A percentile compares a stretch with the other conserved stretches of the same genome.
Conservation (phyloP, 2,888 invertebrate species). For the Ligdia adustata region DNA sequence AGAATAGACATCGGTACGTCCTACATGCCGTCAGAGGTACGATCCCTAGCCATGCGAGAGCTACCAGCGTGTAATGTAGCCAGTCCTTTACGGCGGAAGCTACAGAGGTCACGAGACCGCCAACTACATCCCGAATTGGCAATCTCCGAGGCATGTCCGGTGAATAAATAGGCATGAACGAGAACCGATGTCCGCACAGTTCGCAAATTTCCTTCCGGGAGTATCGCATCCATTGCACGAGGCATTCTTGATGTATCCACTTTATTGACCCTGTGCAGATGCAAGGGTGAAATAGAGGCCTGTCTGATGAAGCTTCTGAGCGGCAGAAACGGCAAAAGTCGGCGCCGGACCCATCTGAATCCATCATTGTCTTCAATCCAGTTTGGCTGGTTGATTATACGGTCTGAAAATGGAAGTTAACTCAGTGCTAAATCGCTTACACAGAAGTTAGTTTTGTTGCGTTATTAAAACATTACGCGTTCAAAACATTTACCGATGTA, state of each 20-base stretch:
- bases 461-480: slow-evolving; percentile 14
- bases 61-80: slow-evolving; percentile 98
- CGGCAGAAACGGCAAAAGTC: slow-evolving; percentile 99
- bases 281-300: slow-evolving; percentile 98
- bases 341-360: slow-evolving; percentile 83
- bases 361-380: slow-evolving; percentile 78
- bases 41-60: slow-evolving; percentile 98
- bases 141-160: slow-evolving; percentile 99
- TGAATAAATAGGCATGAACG: slow-evolving; percentile 99
- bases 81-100: slow-evolving; percentile 97
- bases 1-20: slow-evolving; percentile 96
- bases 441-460: slow-evolving; percentile 8
- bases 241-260: slow-evolving; percentile 99
- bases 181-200: slow-evolving; percentile 98
- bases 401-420: slow-evolving; percentile 60
- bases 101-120: slow-evolving; percentile 94
- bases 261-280: slow-evolving; percentile 99
- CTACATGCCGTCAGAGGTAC: slow-evolving; percentile 98
- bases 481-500: slow-evolving; percentile 47
- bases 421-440: slow-evolving; percentile 19
- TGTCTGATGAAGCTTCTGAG: slow-evolving; percentile 95
- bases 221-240: slow-evolving; percentile 99
- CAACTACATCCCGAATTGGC: slow-evolving; percentile 95
- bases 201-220: slow-evolving; percentile 99
- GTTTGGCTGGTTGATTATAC: slow-evolving; percentile 67